Evolutionary conservation across 2,113 vertebrate genomes (phyloP), one percentile per base, ranked within the genome.

Genomic region (Furnarius figulus): DNA sequence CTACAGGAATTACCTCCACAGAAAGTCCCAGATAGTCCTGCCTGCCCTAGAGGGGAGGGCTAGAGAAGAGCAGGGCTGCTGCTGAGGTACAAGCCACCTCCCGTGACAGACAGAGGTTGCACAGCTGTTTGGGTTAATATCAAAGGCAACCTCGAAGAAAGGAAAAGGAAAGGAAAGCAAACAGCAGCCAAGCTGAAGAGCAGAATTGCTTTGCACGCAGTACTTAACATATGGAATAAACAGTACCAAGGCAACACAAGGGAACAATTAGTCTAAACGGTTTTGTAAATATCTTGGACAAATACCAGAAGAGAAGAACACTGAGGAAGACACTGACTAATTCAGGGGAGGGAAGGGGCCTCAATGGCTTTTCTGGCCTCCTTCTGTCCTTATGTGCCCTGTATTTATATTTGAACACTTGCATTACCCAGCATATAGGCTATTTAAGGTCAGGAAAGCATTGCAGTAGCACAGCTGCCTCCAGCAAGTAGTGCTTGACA

Each of bases 171-270:
- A 96, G 92, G 96, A 89, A 96, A 96, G 91, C 77, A 94, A 96
- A 87, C 55, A 87, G 93, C 93, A 95, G 85, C 85, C 93, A 87
- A 58, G 40, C 86, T 91, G 90, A 93, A 80, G 87, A 95, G 94
- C 87, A 97, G 97, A 96, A 94, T 11, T 93, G 96, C 97, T 96
- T 97, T 71, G 95, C 95, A 97, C 33, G 52, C 58, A 97, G 90
- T 35, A 71, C 91, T 97, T 95, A 98, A 97, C 92, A 97, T 98
- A 98, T 98, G 97, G 98, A 97, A 98, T 93, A 97, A 97, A 97
- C 96, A 97, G 91, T 79, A 92, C 96, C 82, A 93, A 97, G 88
- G 89, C 95, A 97, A 96, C 96, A 97, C 98, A 97, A 97, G 97
- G 97, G 97, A 98, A 97, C 97, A 97, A 98, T 98, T 97, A 98